Base-by-base conservation (phyloP, 2,888 invertebrate species). In the Tillus elongatus region DNA sequence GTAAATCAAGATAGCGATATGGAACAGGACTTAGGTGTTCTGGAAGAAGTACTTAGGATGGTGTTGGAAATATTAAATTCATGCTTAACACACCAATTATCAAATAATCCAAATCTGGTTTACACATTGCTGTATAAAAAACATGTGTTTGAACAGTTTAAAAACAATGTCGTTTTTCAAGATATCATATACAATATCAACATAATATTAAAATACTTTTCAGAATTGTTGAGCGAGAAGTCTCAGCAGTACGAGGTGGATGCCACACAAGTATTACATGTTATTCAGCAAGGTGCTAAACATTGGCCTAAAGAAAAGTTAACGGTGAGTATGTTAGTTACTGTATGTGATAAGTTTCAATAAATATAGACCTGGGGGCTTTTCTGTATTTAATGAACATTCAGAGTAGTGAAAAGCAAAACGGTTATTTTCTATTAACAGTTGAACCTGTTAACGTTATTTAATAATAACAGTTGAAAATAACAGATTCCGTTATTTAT, bases 21-120 rank as follows among this genome's bases (percentile, higher is more conserved):
- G 80, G 78, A 89, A 63, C 89, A 91, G 57, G 92, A 95, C 67
- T 73, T 95, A 47, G 80, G 79, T 28, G 93, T 95, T 0, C 69
- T 97, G 15, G 97, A 97, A 65, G 97, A 97, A 65, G 95, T 97
- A 0, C 72, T 98, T 15, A 73, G 96, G 15, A 97, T 97, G 88
- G 79, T 98, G 10, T 66, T 98, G 43, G 98, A 98, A 70, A 96
- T 98, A 41, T 75, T 98, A 46, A 98, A 98, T 72, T 95, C 95
- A 15, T 88, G 89, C 58, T 73, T 99, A 35, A 81, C 87, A 0
- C 82, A 87, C 60, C 91, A 91, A 56, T 71, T 98, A 46, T 69
- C 81, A 47, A 78, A 90, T 70, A 87, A 89, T 74, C 75, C 91
- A 3, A 86, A 98, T 70, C 74, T 98, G 46, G 82, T 99, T 31